Evolutionary conservation across 2,888 invertebrate species (phyloP).

Genomic region (Acleris emargana): DNA sequence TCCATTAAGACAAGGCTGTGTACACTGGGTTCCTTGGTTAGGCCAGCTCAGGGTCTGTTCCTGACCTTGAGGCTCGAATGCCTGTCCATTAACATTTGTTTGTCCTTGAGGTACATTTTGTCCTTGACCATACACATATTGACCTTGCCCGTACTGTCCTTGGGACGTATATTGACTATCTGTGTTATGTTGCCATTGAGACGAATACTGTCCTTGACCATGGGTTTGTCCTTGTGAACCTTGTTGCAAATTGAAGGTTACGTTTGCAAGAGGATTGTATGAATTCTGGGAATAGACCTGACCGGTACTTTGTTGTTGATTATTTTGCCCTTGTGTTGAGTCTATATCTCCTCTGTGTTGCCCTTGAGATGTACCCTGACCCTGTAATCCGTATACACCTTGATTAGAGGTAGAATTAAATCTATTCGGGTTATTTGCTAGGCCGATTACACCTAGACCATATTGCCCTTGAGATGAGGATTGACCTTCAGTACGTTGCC

Average conservation of each 20-base stretch:
- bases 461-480: conserved; percentile 1
- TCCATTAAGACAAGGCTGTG: conserved; percentile 87
- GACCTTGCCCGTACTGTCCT: not conserved
- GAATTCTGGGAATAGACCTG: conserved; percentile 36
- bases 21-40: conserved; percentile 68
- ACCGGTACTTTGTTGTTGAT: conserved; percentile 31
- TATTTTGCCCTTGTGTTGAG: no score
- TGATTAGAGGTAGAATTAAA: not conserved
- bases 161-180: no score
- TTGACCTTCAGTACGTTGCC: conserved; percentile 5
- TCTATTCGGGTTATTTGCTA: no score
- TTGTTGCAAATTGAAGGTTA: conserved; percentile 25
- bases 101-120: conserved; percentile 13
- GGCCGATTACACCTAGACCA: conserved; percentile 2
- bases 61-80: conserved; percentile 11
- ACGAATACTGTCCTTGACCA: not conserved
- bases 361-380: conserved; percentile 13
- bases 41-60: conserved; percentile 38
- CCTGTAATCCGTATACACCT: not conserved
- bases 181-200: not conserved
- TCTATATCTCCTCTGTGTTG: conserved; percentile 7
- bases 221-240: conserved; percentile 8
- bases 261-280: conserved; percentile 24
- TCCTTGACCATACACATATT: not conserved
- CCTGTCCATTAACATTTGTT: not conserved